Conservation (phyloP, 2,888 invertebrate species). For the Seladonia tumulorum region DNA sequence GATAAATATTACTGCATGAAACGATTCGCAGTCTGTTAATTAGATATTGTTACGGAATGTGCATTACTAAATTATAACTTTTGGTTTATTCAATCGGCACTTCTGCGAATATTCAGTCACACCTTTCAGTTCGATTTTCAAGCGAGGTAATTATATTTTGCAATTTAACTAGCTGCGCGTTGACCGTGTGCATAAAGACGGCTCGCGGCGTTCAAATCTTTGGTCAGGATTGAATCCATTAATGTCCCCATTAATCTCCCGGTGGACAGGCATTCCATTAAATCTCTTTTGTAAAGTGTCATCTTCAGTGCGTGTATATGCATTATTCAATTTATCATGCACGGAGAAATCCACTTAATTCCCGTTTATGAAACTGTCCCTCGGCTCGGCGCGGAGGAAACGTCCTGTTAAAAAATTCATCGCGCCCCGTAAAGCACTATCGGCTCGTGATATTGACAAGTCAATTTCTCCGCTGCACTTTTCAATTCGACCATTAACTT, state of each 20-base stretch:
- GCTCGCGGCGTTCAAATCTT: neutral
- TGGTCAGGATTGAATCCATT: neutral
- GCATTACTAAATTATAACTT: neutral
- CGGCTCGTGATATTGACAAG: neutral
- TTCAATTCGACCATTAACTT: constrained; percentile 15
- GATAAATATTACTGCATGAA: no score
- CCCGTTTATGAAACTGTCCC: constrained; percentile 78
- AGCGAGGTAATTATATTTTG: neutral
- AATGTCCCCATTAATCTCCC: neutral
- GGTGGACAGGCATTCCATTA: neutral
- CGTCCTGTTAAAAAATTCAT: constrained; percentile 51
- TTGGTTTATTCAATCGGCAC: neutral
- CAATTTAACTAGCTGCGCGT: neutral
- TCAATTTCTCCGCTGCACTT: constrained; percentile 16
- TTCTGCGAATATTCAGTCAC: neutral
- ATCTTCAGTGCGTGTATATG: neutral
- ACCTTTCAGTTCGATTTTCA: neutral
- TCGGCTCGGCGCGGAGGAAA: constrained; percentile 78
- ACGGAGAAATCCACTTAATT: constrained; percentile 62
- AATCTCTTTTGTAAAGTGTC: neutral
- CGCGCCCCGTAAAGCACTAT: constrained; percentile 14
- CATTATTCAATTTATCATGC: neutral
- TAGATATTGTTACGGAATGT: neutral
- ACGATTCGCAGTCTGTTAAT: neutral
- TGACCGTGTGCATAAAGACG: neutral